Percentiles rank a stretch among this genome's conserved stretches.
Evolutionary conservation across 2,797 vertebrate genomes (phyloP).

Genomic region (Percopsis omiscomaycus): DNA sequence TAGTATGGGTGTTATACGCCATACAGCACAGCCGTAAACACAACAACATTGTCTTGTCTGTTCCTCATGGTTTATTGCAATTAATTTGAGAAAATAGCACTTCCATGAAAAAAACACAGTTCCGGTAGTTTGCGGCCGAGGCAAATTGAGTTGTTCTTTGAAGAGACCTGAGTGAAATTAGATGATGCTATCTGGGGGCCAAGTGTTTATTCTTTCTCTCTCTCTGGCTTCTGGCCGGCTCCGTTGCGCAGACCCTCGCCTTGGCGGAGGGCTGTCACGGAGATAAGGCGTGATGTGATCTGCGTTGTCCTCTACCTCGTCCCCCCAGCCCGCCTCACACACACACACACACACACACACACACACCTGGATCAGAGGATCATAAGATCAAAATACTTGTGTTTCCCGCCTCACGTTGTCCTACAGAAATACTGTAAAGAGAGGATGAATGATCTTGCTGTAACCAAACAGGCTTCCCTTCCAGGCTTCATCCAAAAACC

Average conservation of each 20-base stretch:
- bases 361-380: not conserved
- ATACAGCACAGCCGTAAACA: no score
- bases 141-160: not conserved
- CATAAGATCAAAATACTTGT: not conserved
- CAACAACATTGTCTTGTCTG: no score
- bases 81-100: no score
- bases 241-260: slow-evolving; percentile 19
- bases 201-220: not conserved
- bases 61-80: no score
- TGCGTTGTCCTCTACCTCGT: slow-evolving; percentile 13
- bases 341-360: not conserved
- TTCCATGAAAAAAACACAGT: not conserved
- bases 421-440: no score
- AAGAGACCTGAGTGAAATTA: slow-evolving; percentile 1
- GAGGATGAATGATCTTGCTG: no score
- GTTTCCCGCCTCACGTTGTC: no score
- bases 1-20: no score
- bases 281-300: slow-evolving; percentile 23
- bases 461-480: no score
- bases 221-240: not conserved
- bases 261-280: slow-evolving; percentile 20
- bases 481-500: no score
- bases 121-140: not conserved
- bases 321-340: not conserved
- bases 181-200: slow-evolving; percentile 22